A percentile compares a stretch with the other conserved stretches of the same genome.
phyloP scores from a whole-genome alignment of 2,888 invertebrate genomes.

The Peribatodes rhomboidaria region DNA sequence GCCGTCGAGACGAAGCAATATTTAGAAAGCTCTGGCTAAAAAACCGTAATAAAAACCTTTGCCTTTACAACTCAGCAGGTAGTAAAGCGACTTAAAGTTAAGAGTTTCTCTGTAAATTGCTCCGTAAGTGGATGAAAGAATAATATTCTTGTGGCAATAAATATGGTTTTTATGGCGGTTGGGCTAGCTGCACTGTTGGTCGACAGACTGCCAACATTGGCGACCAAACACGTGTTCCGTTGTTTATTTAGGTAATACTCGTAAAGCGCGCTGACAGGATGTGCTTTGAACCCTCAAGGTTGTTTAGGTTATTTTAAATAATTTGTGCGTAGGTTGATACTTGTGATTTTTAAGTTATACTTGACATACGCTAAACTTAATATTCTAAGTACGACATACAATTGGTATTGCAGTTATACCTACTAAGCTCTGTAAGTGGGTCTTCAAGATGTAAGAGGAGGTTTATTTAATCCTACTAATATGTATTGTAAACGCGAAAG shows the following conservation, averaged over 20 bases:
- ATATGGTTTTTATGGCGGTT: constrained; percentile 67
- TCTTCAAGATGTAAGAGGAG: too few species aligned
- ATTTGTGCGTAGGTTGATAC: constrained; percentile 31
- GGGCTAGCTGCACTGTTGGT: constrained; percentile 57
- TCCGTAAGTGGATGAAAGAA: constrained; percentile 68
- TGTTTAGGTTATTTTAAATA: constrained; percentile 71
- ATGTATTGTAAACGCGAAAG: too few species aligned
- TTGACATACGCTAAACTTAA: not conserved
- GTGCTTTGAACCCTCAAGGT: constrained; percentile 83
- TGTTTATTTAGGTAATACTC: constrained; percentile 84
- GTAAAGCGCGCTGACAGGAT: constrained; percentile 81
- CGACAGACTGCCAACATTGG: constrained; percentile 65
- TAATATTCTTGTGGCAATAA: constrained; percentile 72
- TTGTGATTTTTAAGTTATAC: constrained; percentile 28
- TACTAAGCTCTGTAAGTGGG: too few species aligned
- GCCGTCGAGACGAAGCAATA: constrained; percentile 64
- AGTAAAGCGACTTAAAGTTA: constrained; percentile 58
- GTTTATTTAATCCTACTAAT: too few species aligned
- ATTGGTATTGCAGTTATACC: too few species aligned
- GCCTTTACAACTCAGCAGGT: constrained; percentile 73
- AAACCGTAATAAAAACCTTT: constrained; percentile 68
- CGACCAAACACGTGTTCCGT: constrained; percentile 75
- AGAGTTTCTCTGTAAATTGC: constrained; percentile 61
- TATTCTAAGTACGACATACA: too few species aligned
- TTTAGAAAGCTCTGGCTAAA: constrained; percentile 70